Evolutionary conservation across 1,140 invertebrate genomes (phyloP), one percentile per base, ranked within the genome.

Genomic region (Babylonia areolata): DNA sequence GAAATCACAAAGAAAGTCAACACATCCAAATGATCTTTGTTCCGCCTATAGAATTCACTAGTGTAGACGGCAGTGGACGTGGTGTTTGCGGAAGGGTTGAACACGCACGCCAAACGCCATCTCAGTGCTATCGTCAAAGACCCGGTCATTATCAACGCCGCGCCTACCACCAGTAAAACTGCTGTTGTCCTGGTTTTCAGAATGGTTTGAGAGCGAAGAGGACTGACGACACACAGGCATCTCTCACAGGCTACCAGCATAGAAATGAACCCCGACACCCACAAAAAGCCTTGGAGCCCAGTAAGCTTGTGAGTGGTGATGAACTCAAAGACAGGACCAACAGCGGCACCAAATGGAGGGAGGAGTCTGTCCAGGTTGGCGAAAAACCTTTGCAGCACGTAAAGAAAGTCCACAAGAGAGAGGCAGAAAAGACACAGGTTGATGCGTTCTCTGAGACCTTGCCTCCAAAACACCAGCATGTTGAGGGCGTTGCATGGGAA

Each of bases 211-310:
- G 77, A 15, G 5, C 39, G 20, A 12, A 78, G n/a, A 42, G 77
- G 77, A 42, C 37, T 42, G 40, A 78, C 77, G 3, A 78, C 77
- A 78, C 77, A 78, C 15, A 78, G n/a, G n/a, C 77, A 78, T 78
- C 77, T 39, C 39, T 78, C 77, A 42, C 35, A 78, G 77, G 77
- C 77, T 11, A 40, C 42, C 77, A 78, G 17, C 35, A 42, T 78
- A 3, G 77, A 42, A 2, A 78, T 11, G 28, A 78, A 78, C 37
- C 37, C 37, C 28, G 77, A 78, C 37, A 40, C 1, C 37, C 39
- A 78, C 2, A 3, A 6, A 28, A 78, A 28, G 5, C 37, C 39
- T 2, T 1, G 3, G 11, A 42, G 39, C 2, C 35, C 35, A n/a
- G n/a, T n/a, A n/a, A n/a, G n/a, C n/a, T n/a, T n/a, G n/a, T n/a